Evolutionary conservation across 2,797 vertebrate genomes (phyloP).

Genomic region (Kryptolebias ocellatus): DNA sequence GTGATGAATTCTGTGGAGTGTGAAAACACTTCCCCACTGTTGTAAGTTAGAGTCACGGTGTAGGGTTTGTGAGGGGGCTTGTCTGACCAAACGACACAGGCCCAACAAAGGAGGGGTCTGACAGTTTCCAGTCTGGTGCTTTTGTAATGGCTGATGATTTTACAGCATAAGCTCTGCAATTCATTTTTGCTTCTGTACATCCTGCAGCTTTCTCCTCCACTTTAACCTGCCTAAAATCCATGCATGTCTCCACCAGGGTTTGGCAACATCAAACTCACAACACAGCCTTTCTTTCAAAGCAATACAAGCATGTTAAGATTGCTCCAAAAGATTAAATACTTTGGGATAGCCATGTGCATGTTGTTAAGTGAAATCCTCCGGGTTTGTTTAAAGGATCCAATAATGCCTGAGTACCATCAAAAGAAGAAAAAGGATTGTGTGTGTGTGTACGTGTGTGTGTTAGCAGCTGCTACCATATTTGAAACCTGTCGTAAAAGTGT

Average conservation of each 20-base stretch:
- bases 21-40: constrained; percentile 66
- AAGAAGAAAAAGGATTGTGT: constrained; percentile 9
- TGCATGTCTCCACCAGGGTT: too few species aligned
- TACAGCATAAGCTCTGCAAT: constrained; percentile 13
- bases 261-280: constrained; percentile 60
- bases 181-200: not conserved
- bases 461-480: constrained; percentile 29
- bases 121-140: constrained; percentile 34
- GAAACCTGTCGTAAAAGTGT: constrained; percentile 38
- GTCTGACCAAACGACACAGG: constrained; percentile 30
- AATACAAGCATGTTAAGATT: constrained; percentile 42
- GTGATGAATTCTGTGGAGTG: constrained; percentile 61
- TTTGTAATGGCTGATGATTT: constrained; percentile 29
- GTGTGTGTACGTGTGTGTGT: constrained; percentile 23
- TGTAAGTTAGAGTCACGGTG: constrained; percentile 43
- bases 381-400: constrained; percentile 40
- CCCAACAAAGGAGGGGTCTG: constrained; percentile 24
- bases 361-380: constrained; percentile 36
- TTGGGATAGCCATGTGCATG: constrained; percentile 32
- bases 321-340: constrained; percentile 3
- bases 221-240: constrained; percentile 10
- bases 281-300: constrained; percentile 29
- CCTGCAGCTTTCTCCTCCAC: constrained; percentile 28
- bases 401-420: constrained; percentile 32
- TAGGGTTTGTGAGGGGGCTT: constrained; percentile 48